Evolutionary conservation across 2,888 invertebrate genomes (phyloP).

Genomic region (Prionchulus punctatus): DNA sequence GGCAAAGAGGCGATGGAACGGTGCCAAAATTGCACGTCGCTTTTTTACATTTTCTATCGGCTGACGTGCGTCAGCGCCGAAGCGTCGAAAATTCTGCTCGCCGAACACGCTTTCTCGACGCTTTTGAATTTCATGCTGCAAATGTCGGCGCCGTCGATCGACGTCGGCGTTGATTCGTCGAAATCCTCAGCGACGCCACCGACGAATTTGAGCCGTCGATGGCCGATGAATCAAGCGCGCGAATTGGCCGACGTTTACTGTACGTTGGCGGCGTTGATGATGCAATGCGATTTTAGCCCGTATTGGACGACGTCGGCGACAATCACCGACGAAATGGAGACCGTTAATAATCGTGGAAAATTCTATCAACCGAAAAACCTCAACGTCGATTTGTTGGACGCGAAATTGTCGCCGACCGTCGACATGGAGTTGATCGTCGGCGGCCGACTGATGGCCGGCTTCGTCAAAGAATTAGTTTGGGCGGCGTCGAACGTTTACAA

Average conservation of each 20-base stretch:
- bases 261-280: slow-evolving; percentile 34
- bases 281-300: slow-evolving; percentile 30
- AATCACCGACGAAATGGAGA: not conserved
- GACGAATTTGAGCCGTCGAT: slow-evolving; percentile 27
- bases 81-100: slow-evolving; percentile 35
- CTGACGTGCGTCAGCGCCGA: slow-evolving; percentile 28
- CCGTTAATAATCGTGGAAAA: not conserved
- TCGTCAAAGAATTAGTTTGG: slow-evolving; percentile 11
- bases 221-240: slow-evolving; percentile 37
- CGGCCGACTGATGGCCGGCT: not conserved
- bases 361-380: not conserved
- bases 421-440: not conserved
- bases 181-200: not conserved
- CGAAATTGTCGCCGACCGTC: not conserved
- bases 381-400: not conserved
- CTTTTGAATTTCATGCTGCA: slow-evolving; percentile 36
- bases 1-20: slow-evolving; percentile 1
- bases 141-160: slow-evolving; percentile 10
- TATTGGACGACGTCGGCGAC: not conserved
- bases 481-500: not conserved
- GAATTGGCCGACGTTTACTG: slow-evolving; percentile 38
- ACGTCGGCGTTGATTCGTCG: not conserved
- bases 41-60: slow-evolving; percentile 8
- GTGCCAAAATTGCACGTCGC: not conserved
- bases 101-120: slow-evolving; percentile 33